Evolutionary conservation across 2,888 invertebrate species (phyloP), one percentile per base, ranked within the genome.

Genomic region (Synergus laeviventris): DNA sequence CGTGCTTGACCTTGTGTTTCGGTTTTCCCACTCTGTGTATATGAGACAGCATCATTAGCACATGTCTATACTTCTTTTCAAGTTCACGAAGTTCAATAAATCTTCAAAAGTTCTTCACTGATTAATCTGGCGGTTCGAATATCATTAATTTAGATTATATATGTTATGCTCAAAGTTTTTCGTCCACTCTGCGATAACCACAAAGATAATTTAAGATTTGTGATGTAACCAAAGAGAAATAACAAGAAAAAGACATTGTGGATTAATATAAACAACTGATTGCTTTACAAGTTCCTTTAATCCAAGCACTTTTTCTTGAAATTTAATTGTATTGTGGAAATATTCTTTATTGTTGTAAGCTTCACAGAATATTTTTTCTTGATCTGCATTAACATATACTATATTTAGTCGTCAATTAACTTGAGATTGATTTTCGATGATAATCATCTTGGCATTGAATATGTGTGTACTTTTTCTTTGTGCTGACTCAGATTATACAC

Each of bases 361-460:
- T 18, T 62, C 12, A 18, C 7, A 7, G n/a, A n/a, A 1, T 62
- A 12, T 38, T 66, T 45, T 66, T 45, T 45, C 14, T 16, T 21
- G 66, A 21, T 42, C 24, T 66, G 66, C 66, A 66, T 24, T 66
- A 66, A 66, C 16, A 16, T 16, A 39, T 16, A 21, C 45, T 66
- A 31, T 42, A 11, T 42, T 45, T 39, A 66, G 24, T 66, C 42
- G 8, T 66, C 24, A 66, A 70, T 70, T 31, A 70, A 31, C 70
- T 70, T n/a, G 31, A 70, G 45, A 70, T 49, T 49, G 70, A 70
- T 70, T 70, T 70, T 70, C n/a, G 49, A 49, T 49, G 49, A n/a
- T 70, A 70, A 70, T 70, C 24, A 70, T 31, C 70, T 49, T 70
- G 70, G 31, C 70, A 70, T 70, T 70, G 70, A 21, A 70, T 31